Conservation (phyloP, 53 echinoderm and acorn worm species). For the Hippasteria phrygiana region DNA sequence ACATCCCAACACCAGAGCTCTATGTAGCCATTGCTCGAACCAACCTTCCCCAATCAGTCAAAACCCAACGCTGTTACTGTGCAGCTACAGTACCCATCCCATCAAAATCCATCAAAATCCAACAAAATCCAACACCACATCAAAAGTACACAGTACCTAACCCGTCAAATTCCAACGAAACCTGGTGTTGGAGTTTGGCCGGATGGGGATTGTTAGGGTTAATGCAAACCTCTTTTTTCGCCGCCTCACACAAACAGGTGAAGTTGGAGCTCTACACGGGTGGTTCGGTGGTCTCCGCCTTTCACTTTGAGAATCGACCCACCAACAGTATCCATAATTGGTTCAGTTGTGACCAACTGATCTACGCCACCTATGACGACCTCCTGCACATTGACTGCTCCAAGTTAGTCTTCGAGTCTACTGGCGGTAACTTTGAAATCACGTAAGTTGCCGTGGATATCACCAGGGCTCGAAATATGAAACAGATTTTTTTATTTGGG, state of each 20-base stretch:
- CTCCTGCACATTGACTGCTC: constrained; percentile 37
- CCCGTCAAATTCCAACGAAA: too few relatives aligned
- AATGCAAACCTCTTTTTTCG: neutral
- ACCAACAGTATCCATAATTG: constrained; percentile 45
- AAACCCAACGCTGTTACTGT: too few relatives aligned
- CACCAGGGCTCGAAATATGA: neutral
- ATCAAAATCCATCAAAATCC: too few relatives aligned
- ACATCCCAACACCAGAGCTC: too few relatives aligned
- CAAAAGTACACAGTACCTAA: too few relatives aligned
- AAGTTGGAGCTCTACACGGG: constrained; percentile 66
- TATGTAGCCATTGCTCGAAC: too few relatives aligned
- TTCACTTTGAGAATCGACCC: constrained; percentile 47
- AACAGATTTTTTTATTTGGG: neutral
- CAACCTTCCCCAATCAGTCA: too few relatives aligned
- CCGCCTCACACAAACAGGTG: constrained; percentile 42
- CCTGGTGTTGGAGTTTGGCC: too few relatives aligned
- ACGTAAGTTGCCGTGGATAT: constrained; percentile 57
- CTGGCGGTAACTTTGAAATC: constrained; percentile 60
- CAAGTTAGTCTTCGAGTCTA: constrained; percentile 22
- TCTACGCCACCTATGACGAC: constrained; percentile 67
- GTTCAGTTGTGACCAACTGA: constrained; percentile 72
- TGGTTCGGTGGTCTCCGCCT: constrained; percentile 45
- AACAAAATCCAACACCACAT: too few relatives aligned
- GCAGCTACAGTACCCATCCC: too few relatives aligned
- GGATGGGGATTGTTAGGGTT: too few relatives aligned